Percentiles rank a stretch among this genome's conserved stretches.
Evolutionary conservation across 1,140 invertebrate genomes (phyloP).

Genomic region (Ceratoteleas bidentatus): DNA sequence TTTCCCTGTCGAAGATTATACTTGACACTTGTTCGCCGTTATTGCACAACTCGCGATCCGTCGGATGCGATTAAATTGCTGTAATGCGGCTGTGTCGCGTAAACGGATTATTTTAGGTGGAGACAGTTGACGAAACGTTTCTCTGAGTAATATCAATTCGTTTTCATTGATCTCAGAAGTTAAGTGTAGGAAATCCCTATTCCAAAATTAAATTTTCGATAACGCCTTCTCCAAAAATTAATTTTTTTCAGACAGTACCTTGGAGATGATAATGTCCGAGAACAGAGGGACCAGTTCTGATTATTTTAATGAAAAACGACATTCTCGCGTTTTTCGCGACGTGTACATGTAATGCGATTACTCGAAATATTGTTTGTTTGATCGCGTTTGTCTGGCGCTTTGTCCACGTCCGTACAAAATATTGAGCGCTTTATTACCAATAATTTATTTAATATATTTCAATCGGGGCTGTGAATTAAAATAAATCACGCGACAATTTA

Average conservation of each 20-base stretch:
- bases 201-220: not conserved
- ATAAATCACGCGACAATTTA: not conserved
- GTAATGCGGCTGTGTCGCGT: slow-evolving; percentile 22
- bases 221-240: not conserved
- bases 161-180: not conserved
- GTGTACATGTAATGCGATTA: not conserved
- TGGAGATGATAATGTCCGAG: too few species aligned
- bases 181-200: not conserved
- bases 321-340: not conserved
- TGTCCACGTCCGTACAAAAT: not conserved
- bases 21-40: slow-evolving; percentile 31
- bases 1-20: slow-evolving; percentile 20
- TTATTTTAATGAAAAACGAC: too few species aligned
- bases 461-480: not conserved
- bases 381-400: too few species aligned
- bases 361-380: not conserved
- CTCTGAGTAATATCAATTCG: not conserved
- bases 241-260: too few species aligned
- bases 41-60: slow-evolving; percentile 36
- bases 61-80: slow-evolving; percentile 49
- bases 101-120: slow-evolving; percentile 39
- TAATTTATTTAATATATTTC: slow-evolving; percentile 2
- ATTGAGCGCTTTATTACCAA: not conserved
- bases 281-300: too few species aligned
- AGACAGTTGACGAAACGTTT: slow-evolving; percentile 1